phyloP scores from a whole-genome alignment of 1,140 invertebrate species.

The Phthorimaea operculella region DNA sequence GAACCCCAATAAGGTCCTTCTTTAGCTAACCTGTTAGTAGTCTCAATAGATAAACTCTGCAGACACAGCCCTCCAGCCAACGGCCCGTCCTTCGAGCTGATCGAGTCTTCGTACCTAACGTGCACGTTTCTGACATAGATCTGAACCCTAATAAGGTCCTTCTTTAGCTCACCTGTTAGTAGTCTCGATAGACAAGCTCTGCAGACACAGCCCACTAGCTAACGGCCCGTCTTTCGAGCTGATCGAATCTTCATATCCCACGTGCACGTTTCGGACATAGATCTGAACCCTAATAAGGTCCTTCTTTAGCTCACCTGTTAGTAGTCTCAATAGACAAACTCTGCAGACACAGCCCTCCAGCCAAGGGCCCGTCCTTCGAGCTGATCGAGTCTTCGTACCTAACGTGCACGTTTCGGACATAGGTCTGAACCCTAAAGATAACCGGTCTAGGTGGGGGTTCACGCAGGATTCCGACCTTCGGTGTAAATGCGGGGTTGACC shows the following conservation, averaged over 20 bases:
- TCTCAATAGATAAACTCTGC: constrained; percentile 81
- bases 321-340: constrained; percentile 84
- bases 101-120: constrained; percentile 83
- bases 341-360: constrained; percentile 83
- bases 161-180: constrained; percentile 79
- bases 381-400: constrained; percentile 83
- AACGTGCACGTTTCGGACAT: constrained; percentile 82
- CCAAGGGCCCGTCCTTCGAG: constrained; percentile 74
- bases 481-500: too few species aligned
- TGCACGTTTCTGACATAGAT: constrained; percentile 84
- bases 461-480: too few species aligned
- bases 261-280: constrained; percentile 82
- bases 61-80: constrained; percentile 84
- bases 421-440: too few species aligned
- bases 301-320: constrained; percentile 79
- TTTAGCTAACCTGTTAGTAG: constrained; percentile 79
- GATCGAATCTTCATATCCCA: constrained; percentile 84
- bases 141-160: too few species aligned
- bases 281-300: too few species aligned
- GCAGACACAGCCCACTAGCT: constrained; percentile 82
- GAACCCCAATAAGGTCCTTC: constrained; percentile 81
- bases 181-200: constrained; percentile 81
- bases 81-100: constrained; percentile 73
- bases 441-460: too few species aligned
- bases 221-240: constrained; percentile 74